phyloP scores from a whole-genome alignment of 2,113 vertebrate genomes.

The Microcebus jonahi region DNA sequence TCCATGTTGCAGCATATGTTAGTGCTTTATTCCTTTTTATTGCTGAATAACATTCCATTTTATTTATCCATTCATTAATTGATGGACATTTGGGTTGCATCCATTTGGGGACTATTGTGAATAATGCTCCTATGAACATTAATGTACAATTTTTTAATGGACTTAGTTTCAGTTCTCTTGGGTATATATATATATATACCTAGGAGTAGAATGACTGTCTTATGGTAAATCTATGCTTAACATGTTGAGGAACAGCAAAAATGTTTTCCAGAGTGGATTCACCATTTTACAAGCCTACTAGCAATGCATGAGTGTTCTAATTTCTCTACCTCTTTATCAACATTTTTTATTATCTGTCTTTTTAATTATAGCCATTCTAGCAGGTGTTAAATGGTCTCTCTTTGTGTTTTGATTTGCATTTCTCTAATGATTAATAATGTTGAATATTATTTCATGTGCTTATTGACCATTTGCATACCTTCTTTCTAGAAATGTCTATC shows the following conservation, averaged over 20 bases:
- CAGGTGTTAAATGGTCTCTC: not conserved
- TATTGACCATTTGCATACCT: not conserved
- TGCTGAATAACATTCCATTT: not conserved
- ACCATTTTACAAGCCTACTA: not conserved
- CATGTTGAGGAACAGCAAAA: not conserved
- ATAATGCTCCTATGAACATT: not conserved
- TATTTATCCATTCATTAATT: conserved; percentile 17
- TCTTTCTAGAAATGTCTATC: not conserved
- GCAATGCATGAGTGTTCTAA: not conserved
- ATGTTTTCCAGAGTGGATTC: not conserved
- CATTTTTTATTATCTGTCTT: not conserved
- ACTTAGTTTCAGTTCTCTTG: not conserved
- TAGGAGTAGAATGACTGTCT: not conserved
- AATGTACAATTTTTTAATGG: not conserved
- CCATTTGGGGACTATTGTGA: not conserved
- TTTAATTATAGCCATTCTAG: not conserved
- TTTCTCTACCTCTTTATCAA: not conserved
- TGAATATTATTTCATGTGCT: not conserved
- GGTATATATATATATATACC: not conserved
- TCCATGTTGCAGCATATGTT: not conserved
- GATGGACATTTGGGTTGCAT: not conserved
- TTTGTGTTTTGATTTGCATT: conserved; percentile 1
- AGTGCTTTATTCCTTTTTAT: not conserved
- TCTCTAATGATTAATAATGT: not conserved
- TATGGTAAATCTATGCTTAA: conserved; percentile 35